These are phyloP conservation scores for Urocynchramus pylzowi DNA, from an alignment of 2,113 vertebrate species.

Conservation along the genomic window DNA sequence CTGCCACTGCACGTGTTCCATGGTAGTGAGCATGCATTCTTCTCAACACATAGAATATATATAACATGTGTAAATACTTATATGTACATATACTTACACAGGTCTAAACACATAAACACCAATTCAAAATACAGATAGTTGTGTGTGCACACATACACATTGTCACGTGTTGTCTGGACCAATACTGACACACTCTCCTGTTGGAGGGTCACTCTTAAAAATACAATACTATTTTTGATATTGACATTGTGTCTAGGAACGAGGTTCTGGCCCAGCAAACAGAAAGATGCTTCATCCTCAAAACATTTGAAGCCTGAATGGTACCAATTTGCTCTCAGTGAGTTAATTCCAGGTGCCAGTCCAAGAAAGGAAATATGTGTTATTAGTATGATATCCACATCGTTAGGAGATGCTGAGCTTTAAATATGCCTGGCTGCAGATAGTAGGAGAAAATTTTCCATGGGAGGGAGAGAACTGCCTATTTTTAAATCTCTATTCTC, in stretches of 20 bases:
- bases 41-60: not conserved
- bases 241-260: not conserved
- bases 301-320: not conserved
- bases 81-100: not conserved
- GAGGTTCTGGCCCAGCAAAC: not conserved
- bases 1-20: accelerated
- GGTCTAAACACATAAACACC: not conserved
- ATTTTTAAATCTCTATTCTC: not conserved
- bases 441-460: not conserved
- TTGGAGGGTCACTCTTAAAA: not conserved
- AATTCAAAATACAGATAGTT: not conserved
- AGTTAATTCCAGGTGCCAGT: not conserved
- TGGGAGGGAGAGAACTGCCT: not conserved
- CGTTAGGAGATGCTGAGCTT: not conserved
- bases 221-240: not conserved
- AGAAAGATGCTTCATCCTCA: not conserved
- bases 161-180: not conserved
- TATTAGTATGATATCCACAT: not conserved
- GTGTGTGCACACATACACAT: not conserved
- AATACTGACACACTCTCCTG: not conserved
- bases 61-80: not conserved
- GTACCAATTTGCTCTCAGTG: not conserved
- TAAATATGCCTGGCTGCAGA: not conserved
- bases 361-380: not conserved
- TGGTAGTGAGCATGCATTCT: not conserved